A percentile compares a stretch with the other conserved stretches of the same genome.
These are phyloP conservation scores for Alectura lathami DNA, from an alignment of 2,113 vertebrate species.

Conservation along the genomic window DNA sequence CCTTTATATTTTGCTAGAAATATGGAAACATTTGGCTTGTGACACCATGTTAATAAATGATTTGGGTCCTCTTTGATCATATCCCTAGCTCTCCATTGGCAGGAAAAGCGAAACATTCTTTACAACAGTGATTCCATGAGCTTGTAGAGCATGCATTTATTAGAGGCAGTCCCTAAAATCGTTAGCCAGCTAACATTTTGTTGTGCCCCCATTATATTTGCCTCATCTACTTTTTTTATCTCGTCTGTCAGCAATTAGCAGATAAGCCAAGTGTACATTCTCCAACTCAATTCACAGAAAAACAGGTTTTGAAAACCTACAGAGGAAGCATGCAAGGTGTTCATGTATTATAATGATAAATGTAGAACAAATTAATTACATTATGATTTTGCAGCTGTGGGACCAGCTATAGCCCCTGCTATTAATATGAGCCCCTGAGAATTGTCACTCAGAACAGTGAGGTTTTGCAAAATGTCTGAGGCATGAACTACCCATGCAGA, in stretches of 20 bases:
- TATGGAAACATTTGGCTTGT: background rate
- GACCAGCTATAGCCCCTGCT: background rate
- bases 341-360: background rate
- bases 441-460: background rate
- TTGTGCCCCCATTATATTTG: constrained; percentile 9
- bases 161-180: background rate
- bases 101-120: constrained; percentile 20
- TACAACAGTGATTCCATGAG: background rate
- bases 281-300: constrained; percentile 1
- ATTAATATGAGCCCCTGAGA: background rate
- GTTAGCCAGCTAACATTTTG: background rate
- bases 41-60: background rate
- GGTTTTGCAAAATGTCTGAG: background rate
- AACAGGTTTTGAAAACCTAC: background rate
- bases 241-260: constrained; percentile 35
- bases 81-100: background rate
- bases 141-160: background rate
- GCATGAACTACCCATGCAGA: background rate
- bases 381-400: background rate
- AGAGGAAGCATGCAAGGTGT: background rate
- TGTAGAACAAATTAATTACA: background rate
- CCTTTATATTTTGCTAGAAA: background rate
- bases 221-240: constrained; percentile 44
- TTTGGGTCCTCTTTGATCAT: background rate
- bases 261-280: constrained; percentile 2